Percentiles rank a stretch among this genome's conserved stretches.
Conservation (phyloP, 2,888 invertebrate genomes). For the Ochropleura plecta region DNA sequence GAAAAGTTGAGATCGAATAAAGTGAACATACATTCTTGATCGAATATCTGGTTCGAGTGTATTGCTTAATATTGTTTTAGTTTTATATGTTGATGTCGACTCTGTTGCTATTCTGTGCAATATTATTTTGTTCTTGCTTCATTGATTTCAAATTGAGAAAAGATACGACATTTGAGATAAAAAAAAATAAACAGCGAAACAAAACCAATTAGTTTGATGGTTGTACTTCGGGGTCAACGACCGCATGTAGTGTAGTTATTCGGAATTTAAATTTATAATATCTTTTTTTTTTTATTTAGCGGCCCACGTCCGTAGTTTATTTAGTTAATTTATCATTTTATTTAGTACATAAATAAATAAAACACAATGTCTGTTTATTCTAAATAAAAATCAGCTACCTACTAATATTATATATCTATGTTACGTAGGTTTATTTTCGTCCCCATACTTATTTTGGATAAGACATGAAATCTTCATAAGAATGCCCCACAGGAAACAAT, state of each 20-base stretch:
- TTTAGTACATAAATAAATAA: neutral
- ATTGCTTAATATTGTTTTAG: slow-evolving; percentile 36
- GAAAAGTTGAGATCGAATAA: slow-evolving; percentile 63
- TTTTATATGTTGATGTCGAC: slow-evolving; percentile 10
- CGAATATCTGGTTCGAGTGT: slow-evolving; percentile 19
- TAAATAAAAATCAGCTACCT: neutral
- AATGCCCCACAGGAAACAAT: slow-evolving; percentile 49
- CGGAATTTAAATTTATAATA: neutral
- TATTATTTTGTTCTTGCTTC: neutral
- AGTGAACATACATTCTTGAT: slow-evolving; percentile 51
- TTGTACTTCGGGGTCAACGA: neutral
- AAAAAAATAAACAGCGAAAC: neutral
- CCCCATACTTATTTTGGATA: slow-evolving; percentile 23
- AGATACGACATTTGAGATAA: neutral
- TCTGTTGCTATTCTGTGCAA: slow-evolving; percentile 9
- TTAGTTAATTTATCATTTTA: neutral
- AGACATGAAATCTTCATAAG: slow-evolving; percentile 37
- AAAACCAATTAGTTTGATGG: neutral
- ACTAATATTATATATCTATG: too few species aligned
- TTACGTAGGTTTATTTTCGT: neutral
- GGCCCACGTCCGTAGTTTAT: neutral
- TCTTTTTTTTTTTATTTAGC: neutral
- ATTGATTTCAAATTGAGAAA: neutral
- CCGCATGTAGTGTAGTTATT: neutral
- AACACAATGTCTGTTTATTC: neutral